phyloP scores from a whole-genome alignment of 2,888 invertebrate genomes.

The Drosophila differens region DNA sequence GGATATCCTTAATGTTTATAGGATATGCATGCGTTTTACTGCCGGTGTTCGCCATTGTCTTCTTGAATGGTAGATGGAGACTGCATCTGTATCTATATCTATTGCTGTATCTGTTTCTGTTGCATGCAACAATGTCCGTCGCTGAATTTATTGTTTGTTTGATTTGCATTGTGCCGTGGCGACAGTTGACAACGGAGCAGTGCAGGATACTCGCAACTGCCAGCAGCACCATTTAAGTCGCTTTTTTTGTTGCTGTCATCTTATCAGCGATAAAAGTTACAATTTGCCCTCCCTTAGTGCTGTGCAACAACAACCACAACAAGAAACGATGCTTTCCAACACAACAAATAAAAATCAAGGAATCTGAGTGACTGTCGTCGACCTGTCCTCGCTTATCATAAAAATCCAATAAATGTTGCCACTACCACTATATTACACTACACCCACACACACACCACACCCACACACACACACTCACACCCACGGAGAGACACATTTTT shows the following conservation, averaged over 20 bases:
- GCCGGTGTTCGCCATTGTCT: slow-evolving; percentile 57
- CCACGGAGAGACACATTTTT: neutral
- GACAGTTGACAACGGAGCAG: slow-evolving; percentile 6
- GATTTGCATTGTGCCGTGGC: slow-evolving; percentile 67
- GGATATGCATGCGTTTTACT: slow-evolving; percentile 73
- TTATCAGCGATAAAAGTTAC: slow-evolving; percentile 66
- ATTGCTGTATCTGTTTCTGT: slow-evolving; percentile 43
- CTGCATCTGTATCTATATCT: slow-evolving; percentile 35
- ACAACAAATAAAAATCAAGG: slow-evolving; percentile 30
- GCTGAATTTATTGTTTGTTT: slow-evolving; percentile 79
- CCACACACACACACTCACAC: neutral
- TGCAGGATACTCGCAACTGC: slow-evolving; percentile 6
- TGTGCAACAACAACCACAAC: slow-evolving; percentile 28
- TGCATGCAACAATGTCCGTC: slow-evolving; percentile 67
- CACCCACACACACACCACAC: slow-evolving; percentile 10
- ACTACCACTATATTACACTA: slow-evolving; percentile 12
- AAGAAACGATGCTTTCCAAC: slow-evolving; percentile 13
- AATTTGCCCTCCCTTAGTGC: slow-evolving; percentile 65
- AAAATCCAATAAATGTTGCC: slow-evolving; percentile 72
- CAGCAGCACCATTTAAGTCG: slow-evolving; percentile 12
- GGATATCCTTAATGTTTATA: slow-evolving; percentile 80
- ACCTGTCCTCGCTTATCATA: slow-evolving; percentile 68
- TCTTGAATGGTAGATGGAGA: neutral
- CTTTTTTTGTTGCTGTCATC: slow-evolving; percentile 29
- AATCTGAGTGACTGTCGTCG: slow-evolving; percentile 47